Evolutionary conservation across 2,113 vertebrate genomes (phyloP), one percentile per base, ranked within the genome.

Genomic region (Cacatua alba): DNA sequence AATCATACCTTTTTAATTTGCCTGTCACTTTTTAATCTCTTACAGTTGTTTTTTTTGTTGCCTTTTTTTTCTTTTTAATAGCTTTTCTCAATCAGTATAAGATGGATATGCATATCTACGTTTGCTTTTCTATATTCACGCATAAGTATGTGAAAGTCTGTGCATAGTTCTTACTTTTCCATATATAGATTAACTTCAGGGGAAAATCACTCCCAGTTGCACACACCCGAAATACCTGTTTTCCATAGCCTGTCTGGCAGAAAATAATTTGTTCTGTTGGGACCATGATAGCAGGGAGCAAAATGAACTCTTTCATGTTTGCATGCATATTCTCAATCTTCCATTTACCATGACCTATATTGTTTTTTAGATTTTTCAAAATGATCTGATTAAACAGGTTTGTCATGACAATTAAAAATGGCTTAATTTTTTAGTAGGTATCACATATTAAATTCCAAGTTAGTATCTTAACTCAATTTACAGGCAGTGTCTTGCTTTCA

Each of bases 221-320:
- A 76, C 76, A 88, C 59, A 65, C 10, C 28, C 10, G 0, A 69
- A 92, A 93, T 37, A 10, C 88, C 94, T 96, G 67, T 80, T 96
- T 96, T 96, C 78, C 85, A 80, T 88, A 90, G 85, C 8, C 53
- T 69, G 39, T 82, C 90, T 92, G 85, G 88, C 75, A 96, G 49
- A 95, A 97, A 88, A 82, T 23, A 74, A 25, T 95, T 92, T 74
- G 31, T 48, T 94, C 84, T 93, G 7, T 76, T 62, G 53, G 49
- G 88, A 52, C 17, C 7, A 20, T 74, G 71, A 86, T 83, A 93
- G 90, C 37, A 93, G 31, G 49, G 79, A 90, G 26, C 28, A 77
- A 10, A 59, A 70, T 37, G 64, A 88, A 72, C 53, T 15, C 68
- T 90, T 93, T 94, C 37, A 77, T 90, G 79, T 62, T 70, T 69